A percentile compares a stretch with the other conserved stretches of the same genome.
These are phyloP conservation scores for Lutra lutra DNA, from an alignment of 2,797 vertebrate species.

Conservation along the genomic window DNA sequence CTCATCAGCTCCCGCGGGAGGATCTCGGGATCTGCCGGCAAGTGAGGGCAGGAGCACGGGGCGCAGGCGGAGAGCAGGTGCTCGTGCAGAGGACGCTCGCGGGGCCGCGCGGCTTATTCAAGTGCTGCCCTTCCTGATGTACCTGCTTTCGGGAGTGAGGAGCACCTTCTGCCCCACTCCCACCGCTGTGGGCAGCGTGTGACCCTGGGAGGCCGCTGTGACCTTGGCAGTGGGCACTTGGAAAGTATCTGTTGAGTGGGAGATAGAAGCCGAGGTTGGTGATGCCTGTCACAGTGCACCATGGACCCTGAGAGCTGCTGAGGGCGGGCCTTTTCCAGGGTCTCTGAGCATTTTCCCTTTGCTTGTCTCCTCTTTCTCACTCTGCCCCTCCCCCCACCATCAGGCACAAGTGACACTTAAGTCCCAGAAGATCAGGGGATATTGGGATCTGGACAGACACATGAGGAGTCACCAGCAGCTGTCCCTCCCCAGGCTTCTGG, in stretches of 20 bases:
- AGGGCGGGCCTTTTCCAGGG: not conserved
- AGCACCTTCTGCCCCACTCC: fast-evolving
- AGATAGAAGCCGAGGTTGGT: not conserved
- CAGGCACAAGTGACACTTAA: not conserved
- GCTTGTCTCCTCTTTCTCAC: not conserved
- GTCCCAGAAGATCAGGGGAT: not conserved
- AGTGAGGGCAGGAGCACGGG: not conserved
- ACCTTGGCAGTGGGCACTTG: fast-evolving
- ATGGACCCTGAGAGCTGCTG: not conserved
- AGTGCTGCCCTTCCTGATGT: not conserved
- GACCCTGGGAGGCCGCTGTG: not conserved
- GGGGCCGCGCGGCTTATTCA: fast-evolving
- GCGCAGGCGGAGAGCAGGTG: not conserved
- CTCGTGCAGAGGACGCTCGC: fast-evolving
- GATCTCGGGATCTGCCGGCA: fast-evolving
- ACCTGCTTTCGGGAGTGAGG: fast-evolving
- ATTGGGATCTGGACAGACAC: not conserved
- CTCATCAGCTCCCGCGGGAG: fast-evolving
- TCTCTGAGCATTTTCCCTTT: not conserved
- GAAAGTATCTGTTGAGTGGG: no score
- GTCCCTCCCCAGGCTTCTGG: not conserved
- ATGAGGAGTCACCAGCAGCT: not conserved
- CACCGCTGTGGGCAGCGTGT: not conserved
- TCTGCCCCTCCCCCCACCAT: not conserved
- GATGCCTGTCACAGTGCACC: not conserved